Evolutionary conservation across 2,113 vertebrate species (phyloP).

Genomic region (Ptychochromis oligacanthus): DNA sequence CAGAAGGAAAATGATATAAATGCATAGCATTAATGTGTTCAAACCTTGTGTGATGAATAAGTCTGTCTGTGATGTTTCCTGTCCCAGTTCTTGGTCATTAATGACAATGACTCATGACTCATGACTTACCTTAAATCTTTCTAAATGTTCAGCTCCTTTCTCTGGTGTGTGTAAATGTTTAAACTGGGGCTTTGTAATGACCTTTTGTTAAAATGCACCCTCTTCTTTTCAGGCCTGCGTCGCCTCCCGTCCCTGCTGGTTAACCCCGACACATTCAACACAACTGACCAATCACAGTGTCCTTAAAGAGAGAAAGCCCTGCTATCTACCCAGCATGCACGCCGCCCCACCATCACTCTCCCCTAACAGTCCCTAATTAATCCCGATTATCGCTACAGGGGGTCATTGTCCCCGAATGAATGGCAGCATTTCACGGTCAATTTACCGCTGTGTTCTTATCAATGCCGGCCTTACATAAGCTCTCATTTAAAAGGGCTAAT

Average conservation of each 20-base stretch:
- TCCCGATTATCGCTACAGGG: conserved; percentile 73
- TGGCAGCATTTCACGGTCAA: conserved; percentile 78
- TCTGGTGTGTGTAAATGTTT: background rate
- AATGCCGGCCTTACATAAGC: conserved; percentile 67
- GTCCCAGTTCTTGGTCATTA: background rate
- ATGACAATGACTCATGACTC: no score
- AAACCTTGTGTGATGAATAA: background rate
- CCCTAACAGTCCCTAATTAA: conserved; percentile 74
- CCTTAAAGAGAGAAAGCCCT: background rate
- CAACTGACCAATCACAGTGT: conserved; percentile 9
- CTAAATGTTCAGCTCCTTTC: background rate
- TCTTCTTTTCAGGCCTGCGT: background rate
- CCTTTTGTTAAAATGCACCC: conserved; percentile 11
- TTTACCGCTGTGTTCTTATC: conserved; percentile 81
- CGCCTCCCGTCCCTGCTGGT: conserved; percentile 27
- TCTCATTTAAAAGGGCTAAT: conserved; percentile 79
- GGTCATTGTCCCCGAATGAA: conserved; percentile 78
- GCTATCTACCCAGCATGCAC: conserved; percentile 65
- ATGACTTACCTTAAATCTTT: background rate
- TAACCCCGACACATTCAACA: conserved; percentile 45
- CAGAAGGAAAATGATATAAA: background rate
- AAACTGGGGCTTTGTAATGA: background rate
- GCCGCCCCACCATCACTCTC: conserved; percentile 51
- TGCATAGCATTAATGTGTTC: background rate
- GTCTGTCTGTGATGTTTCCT: background rate